phyloP scores from a whole-genome alignment of 2,888 invertebrate genomes.

The Limnephilus rhombicus region DNA sequence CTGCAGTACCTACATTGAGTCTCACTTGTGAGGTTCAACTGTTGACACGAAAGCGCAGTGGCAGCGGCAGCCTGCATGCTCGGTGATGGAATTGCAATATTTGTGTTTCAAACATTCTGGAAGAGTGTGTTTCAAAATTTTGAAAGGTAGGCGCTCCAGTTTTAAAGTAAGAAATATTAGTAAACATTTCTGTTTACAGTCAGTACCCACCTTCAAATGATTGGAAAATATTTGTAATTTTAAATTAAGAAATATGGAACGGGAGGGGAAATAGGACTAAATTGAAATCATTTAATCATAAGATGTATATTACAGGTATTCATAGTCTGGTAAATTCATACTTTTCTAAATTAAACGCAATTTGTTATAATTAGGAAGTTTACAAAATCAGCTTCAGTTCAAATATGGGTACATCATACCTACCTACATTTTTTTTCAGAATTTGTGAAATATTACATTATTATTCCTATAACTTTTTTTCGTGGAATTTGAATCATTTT shows the following conservation, averaged over 20 bases:
- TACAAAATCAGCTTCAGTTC: too few species aligned
- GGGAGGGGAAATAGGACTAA: not conserved
- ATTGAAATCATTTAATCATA: too few species aligned
- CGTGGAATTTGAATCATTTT: too few species aligned
- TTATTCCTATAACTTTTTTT: too few species aligned
- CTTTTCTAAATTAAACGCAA: too few species aligned
- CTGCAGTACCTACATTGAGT: not conserved
- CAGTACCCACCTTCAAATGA: not conserved
- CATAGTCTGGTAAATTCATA: too few species aligned
- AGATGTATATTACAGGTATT: too few species aligned
- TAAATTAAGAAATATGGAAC: not conserved
- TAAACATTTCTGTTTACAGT: not conserved
- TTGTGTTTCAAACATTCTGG: not conserved
- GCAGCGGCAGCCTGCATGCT: not conserved
- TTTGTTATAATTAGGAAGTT: too few species aligned
- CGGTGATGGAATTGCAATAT: not conserved
- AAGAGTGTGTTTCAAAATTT: too few species aligned
- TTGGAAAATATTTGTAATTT: not conserved
- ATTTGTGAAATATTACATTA: too few species aligned
- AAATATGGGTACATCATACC: too few species aligned
- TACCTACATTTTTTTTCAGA: too few species aligned
- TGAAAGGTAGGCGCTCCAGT: not conserved
- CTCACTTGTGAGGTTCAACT: not conserved
- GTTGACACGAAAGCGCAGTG: not conserved
- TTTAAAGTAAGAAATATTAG: not conserved